These are phyloP conservation scores for Latrodectus geometricus DNA, from an alignment of 1,140 invertebrate genomes.

Conservation along the genomic window DNA sequence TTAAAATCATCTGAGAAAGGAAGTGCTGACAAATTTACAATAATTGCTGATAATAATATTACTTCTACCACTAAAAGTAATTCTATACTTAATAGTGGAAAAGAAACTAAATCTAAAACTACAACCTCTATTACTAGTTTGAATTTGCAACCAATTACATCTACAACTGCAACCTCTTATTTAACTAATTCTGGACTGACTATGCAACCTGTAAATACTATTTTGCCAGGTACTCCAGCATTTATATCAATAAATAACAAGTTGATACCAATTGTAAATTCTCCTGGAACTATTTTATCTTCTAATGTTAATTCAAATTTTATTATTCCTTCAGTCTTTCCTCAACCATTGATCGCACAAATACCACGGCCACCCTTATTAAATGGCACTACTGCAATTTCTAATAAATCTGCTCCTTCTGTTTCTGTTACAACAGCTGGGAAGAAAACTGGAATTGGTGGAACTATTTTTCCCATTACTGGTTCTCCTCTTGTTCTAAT, in stretches of 20 bases:
- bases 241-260: conserved; percentile 30
- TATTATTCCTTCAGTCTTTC: background rate
- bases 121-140: background rate
- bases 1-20: no score
- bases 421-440: no score
- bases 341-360: background rate
- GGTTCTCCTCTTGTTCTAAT: conserved; percentile 3
- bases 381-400: no score
- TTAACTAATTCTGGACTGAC: background rate
- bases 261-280: conserved; percentile 30
- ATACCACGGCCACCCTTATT: background rate
- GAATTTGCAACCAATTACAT: background rate
- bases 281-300: background rate
- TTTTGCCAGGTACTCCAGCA: background rate
- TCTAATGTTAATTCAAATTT: background rate
- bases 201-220: background rate
- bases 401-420: no score
- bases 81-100: no score
- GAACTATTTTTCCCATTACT: background rate
- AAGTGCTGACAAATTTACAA: no score
- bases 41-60: no score
- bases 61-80: no score
- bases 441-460: no score
- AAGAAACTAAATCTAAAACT: no score
- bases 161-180: background rate